Base-by-base conservation (phyloP, 2,888 invertebrate genomes). In the Epirrhoe alternata region DNA sequence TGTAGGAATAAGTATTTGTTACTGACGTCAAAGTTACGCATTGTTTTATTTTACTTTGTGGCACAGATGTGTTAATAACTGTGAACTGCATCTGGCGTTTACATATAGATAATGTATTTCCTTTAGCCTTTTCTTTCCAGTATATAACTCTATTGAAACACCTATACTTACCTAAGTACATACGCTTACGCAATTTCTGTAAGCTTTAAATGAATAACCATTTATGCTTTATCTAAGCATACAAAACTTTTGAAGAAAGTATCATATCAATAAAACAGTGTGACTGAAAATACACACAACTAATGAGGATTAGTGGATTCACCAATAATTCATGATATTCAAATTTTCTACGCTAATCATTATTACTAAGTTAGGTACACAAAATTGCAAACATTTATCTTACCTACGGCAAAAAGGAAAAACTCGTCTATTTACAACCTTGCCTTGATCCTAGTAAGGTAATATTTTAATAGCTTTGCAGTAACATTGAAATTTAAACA, bases 11-110 rank as follows among this genome's bases (percentile, higher is more conserved):
- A 35, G 35, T 82, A 81, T 82, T 80, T 74, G 74, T 81, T 69
- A 68, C 72, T 82, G 85, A 84, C 84, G 85, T 84, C 82, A 81
- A 63, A 74, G 64, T 74, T 73, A 74, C 72, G 80, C 79, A 82
- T 81, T 82, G 80, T 84, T 77, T 83, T 83, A 77, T 85, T 85
- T 71, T 78, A 75, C 76, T 80, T 76, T 71, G 71, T 73, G 73
- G 75, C 80, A 79, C 85, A 83, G 77, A 79, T 85, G 81, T 77
- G 77, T 74, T 78, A 80, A 80, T 71, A 68, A 70, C 67, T 65
- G 54, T 60, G 47, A 59, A 63, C 60, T 65, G 54, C 64, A 64
- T 74, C 57, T 70, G 53, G 31, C 73, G 59, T 75, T 74, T 71
- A 73, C 66, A 72, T 69, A 70, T 53, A 60, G 14, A 38, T 33